Evolutionary conservation across 2,797 vertebrate genomes (phyloP), one percentile per base, ranked within the genome.

Genomic region (Platyrinchus mystaceus): DNA sequence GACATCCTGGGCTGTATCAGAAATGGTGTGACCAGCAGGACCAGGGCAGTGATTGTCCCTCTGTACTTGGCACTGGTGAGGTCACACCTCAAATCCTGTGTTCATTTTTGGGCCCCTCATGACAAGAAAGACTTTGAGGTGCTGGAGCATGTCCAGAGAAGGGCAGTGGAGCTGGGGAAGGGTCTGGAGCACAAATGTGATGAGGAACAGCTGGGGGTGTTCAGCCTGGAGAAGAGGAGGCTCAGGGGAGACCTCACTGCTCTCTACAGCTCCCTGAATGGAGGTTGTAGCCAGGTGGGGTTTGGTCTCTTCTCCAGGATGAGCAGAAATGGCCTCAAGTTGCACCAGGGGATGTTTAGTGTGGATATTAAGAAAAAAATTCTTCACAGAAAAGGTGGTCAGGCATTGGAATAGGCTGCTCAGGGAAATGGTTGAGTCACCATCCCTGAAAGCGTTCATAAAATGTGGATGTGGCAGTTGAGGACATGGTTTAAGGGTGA

Each of bases 151-250:
- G 32, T 24, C 6, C 49, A 49, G 47, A 55, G 26, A 39, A 28
- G 22, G 21, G 1, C 22, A 23, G 0, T 2, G 2, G 18, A 36
- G 13, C 49, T 63, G 56, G 16, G 6, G 1, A 24, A 55, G 32
- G 27, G 16, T 6, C 36, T 49, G 63, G 36, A 56, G 23, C 70
- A 49, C 34, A 14, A 16, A 28, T 24, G 9, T 24, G 22, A 3
- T 17, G 36, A 56, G 63, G 7, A 56, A 43, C 15, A 56, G 36
- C 41, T 70, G 56, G 27, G 4, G 15, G 2, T 62, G 36, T 18
- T 43, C 17, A 50, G 14, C 16, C 27, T n/a, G 36, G 27, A 56
- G 49, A 10, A 18, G 5, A 63, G n/a, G 36, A 83, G 23, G 11
- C 27, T 47, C 5, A 1, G 7, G 6, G 3, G 16, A 3, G 34